Base-by-base conservation (phyloP, 2,888 invertebrate species). In the Drosophila anomalata region DNA sequence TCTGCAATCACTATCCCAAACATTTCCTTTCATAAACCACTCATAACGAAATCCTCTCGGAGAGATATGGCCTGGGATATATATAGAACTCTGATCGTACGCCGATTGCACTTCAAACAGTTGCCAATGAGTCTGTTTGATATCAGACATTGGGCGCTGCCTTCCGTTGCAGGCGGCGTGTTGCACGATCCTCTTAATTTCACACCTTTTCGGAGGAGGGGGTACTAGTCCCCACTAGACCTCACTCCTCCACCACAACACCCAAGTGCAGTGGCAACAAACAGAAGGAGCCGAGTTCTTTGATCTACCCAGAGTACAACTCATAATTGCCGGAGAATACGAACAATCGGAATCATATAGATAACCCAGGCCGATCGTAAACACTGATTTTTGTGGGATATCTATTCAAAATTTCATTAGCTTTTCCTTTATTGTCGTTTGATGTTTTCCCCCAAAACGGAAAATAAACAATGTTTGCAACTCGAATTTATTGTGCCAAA, bases 71-170 rank as follows among this genome's bases (percentile, higher is more conserved):
- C 14, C 22, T 3, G 53, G 20, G 22, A 11, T 60, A 60, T 57
- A 52, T 48, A 51, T 70, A 73, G 76, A 75, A 73, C 78, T 67
- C 71, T 68, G 78, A 84, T 80, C 80, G 51, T 62, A 17, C 54
- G 52, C 67, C 74, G 87, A 84, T 71, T 86, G 83, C 86, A 89
- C 86, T 86, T 89, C 89, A 89, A 88, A 88, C 84, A 88, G 89
- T 88, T 87, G 86, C 86, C 86, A 88, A 89, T 60, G 88, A 75
- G 86, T 87, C 86, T 87, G 86, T 89, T 89, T 88, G 89, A 82
- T 83, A 88, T 87, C 84, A 86, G 89, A 89, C 88, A 73, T 72
- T 77, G 55, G 24, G 89, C 74, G 72, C 4, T 52, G 77, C 61
- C 61, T 71, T 75, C 68, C 74, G 55, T 24, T 54, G 66, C 36